Evolutionary conservation across 2,113 vertebrate species (phyloP), one percentile per base, ranked within the genome.

Genomic region (Malaclemys terrapin): DNA sequence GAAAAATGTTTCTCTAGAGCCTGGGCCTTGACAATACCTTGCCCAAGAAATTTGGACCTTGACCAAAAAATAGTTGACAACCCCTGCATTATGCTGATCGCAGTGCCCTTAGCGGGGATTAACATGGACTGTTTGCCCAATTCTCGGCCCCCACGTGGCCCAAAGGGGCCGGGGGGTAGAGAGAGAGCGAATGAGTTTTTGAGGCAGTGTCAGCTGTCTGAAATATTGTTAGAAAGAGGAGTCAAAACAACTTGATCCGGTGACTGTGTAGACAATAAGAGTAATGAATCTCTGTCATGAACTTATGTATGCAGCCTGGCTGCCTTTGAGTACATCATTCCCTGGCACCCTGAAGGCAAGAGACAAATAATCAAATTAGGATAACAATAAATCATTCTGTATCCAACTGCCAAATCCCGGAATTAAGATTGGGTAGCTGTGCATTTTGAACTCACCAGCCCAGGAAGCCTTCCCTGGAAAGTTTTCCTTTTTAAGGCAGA

Each of bases 281-380:
- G n/a, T 97, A 97, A 95, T 95, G 96, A 91, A 94, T 96, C 96
- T 97, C 93, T 62, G 83, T 93, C 97, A 95, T 16, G 84, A 96
- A 5, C 69, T 81, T 47, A 1, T 22, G 45, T 75, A 82, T 0
- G 1, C 19, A 24, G 91, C 89, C 54, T 83, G 52, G 88, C 89
- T 47, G 89, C 82, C 82, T 82, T 69, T 84, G 94, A 89, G 91
- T 95, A 88, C 14, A 4, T 17, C 53, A 17, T 76, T n/a, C 45
- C 92, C 84, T n/a, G 6, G 50, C 89, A 95, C 69, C 81, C 92
- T 91, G 91, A 81, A 56, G 87, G 82, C 75, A 72, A 47, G 59
- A 72, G 56, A 88, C 86, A 94, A 95, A 97, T 94, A 93, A 94
- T 85, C 81, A 93, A 88, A 93, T 96, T 85, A 97, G 91, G 90